Conservation (phyloP, 1,140 invertebrate genomes). For the Meloidogyne chitwoodi region DNA sequence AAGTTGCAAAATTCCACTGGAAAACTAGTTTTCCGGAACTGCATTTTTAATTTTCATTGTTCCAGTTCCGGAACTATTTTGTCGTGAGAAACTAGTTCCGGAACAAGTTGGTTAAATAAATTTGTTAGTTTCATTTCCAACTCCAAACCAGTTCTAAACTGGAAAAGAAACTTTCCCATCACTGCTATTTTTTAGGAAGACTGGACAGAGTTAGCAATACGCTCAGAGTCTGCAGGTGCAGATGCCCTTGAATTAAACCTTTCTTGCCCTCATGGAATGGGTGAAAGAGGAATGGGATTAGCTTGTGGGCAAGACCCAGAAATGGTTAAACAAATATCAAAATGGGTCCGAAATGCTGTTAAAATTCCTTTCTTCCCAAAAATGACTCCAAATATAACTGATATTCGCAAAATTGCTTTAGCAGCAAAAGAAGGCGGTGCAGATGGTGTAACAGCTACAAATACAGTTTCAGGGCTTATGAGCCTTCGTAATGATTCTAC, state of each 20-base stretch:
- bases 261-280: conserved; percentile 97
- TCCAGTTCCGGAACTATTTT: too few relatives aligned
- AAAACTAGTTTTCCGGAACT: too few relatives aligned
- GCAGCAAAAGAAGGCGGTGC: conserved; percentile 87
- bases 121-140: too few relatives aligned
- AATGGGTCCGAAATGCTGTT: conserved; percentile 72
- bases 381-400: conserved; percentile 92
- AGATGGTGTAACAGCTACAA: conserved; percentile 89
- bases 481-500: conserved; percentile 72
- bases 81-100: too few relatives aligned
- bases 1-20: too few relatives aligned
- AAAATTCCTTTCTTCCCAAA: conserved; percentile 94
- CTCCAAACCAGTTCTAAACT: too few relatives aligned
- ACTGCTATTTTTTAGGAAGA: conserved; percentile 67
- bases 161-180: conserved; percentile 48
- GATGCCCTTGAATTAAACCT: conserved; percentile 93
- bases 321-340: conserved; percentile 80
- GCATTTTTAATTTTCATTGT: too few relatives aligned
- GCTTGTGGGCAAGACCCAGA: conserved; percentile 90
- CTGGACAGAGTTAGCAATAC: conserved; percentile 77
- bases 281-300: conserved; percentile 84
- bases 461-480: conserved; percentile 91
- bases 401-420: conserved; percentile 79
- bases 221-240: conserved; percentile 75
- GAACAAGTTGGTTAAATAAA: too few relatives aligned